Evolutionary conservation across 2,888 invertebrate genomes (phyloP).

Genomic region (Amblyteles armatorius): DNA sequence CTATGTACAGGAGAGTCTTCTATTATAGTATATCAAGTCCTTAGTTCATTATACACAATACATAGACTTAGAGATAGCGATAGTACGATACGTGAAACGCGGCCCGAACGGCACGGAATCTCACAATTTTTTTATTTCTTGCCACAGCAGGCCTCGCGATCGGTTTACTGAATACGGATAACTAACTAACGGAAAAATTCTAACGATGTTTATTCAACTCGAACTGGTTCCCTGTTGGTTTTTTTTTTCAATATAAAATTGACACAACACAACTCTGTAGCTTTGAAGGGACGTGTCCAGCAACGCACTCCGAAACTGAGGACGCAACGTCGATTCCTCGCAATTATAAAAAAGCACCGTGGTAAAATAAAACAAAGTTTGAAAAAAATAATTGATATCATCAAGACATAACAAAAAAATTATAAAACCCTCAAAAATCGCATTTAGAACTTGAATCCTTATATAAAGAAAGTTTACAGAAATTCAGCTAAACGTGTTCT

Average conservation of each 20-base stretch:
- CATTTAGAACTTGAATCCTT: no score
- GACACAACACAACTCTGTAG: conserved; percentile 27
- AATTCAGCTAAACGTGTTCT: no score
- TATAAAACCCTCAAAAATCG: background rate
- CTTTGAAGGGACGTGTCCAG: conserved; percentile 9
- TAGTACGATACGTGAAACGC: conserved; percentile 78
- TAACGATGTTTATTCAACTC: background rate
- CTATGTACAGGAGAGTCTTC: conserved; percentile 83
- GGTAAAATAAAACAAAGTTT: background rate
- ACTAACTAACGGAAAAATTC: background rate
- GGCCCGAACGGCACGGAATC: conserved; percentile 76
- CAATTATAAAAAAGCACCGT: background rate
- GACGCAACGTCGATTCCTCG: background rate
- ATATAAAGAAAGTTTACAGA: no score
- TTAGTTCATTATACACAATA: conserved; percentile 84
- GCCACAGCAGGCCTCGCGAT: conserved; percentile 14
- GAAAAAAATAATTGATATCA: background rate
- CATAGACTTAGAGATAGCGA: conserved; percentile 82
- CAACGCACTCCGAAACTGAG: background rate
- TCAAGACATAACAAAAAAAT: background rate
- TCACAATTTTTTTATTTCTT: conserved; percentile 58
- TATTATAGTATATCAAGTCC: conserved; percentile 81
- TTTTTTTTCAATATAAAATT: conserved; percentile 30
- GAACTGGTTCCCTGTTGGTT: background rate
- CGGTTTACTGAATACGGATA: conserved; percentile 11